Percentiles rank a stretch among this genome's conserved stretches.
Evolutionary conservation across 2,113 vertebrate genomes (phyloP).

Genomic region (Lophius piscatorius): DNA sequence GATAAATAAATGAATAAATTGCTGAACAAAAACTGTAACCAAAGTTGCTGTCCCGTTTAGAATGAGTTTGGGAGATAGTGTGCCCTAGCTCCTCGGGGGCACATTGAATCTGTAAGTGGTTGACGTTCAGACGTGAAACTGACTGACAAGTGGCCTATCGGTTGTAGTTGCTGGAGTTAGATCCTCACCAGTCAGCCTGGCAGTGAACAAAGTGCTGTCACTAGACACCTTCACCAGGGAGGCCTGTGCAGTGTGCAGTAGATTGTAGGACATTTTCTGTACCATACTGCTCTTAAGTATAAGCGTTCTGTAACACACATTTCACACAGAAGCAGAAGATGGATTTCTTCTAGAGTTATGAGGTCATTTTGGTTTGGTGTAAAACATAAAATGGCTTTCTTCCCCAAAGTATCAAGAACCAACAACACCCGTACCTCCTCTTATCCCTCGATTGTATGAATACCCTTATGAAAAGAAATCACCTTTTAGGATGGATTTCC

Average conservation of each 20-base stretch:
- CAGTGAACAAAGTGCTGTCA: constrained; percentile 88
- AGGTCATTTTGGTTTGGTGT: constrained; percentile 96
- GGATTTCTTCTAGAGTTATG: constrained; percentile 90
- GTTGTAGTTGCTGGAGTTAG: constrained; percentile 88
- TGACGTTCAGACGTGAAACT: constrained; percentile 75
- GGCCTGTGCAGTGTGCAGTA: constrained; percentile 99
- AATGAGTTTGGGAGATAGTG: constrained; percentile 95
- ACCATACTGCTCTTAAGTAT: constrained; percentile 95
- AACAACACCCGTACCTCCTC: constrained; percentile 99
- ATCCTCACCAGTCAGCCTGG: constrained; percentile 86
- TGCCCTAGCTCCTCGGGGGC: constrained; percentile 83
- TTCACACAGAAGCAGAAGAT: constrained; percentile 80
- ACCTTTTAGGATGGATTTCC: constrained; percentile 99
- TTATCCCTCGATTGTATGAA: constrained; percentile 99
- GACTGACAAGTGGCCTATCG: constrained; percentile 85
- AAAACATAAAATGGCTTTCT: constrained; percentile 96
- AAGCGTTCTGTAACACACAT: constrained; percentile 94
- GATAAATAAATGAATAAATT: constrained; percentile 83
- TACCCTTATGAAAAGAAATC: constrained; percentile 93
- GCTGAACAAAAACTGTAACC: constrained; percentile 89
- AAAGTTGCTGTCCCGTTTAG: constrained; percentile 99
- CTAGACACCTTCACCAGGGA: constrained; percentile 89
- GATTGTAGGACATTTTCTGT: constrained; percentile 97
- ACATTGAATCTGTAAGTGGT: constrained; percentile 76
- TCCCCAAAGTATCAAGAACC: constrained; percentile 99